Evolutionary conservation across 2,113 vertebrate species (phyloP), one percentile per base, ranked within the genome.

Genomic region (Pavo muticus): DNA sequence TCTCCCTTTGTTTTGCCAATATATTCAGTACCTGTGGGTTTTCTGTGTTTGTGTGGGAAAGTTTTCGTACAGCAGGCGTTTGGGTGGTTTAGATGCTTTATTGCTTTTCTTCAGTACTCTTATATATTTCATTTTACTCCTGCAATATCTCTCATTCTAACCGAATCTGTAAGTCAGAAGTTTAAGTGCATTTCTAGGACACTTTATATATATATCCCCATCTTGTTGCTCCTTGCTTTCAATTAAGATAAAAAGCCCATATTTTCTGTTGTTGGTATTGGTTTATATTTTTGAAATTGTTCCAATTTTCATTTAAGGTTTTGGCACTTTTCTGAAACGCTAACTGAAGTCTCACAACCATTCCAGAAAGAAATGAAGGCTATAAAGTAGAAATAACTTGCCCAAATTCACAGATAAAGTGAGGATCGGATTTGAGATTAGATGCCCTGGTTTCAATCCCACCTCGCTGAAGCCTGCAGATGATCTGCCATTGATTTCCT

Each of bases 1-100:
- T 95, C 45, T 85, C 14, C 29, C 52, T 93, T 91, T 96, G 81
- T 94, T 91, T 96, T 93, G 70, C 48, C 94, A 94, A 87, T 95
- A 90, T 86, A 92, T 90, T 83, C 77, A 90, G 35, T 61, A 94
- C 77, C 91, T 91, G 60, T 95, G 83, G 80, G 73, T 40, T 94
- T 96, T 72, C 40, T 86, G 11, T 16, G 40, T 47, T 37, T 25
- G 42, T 29, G 20, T 37, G 40, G 42, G n/a, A 67, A 89, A 83
- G 57, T 72, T 94, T 93, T 88, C 64, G 12, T 69, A 32, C 21
- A 76, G 52, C 35, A 90, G 50, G 50, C n/a, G 75, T 91, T 92
- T 87, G 37, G 45, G n/a, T 19, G 7, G n/a, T 80, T 80, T 83
- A 30, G 54, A 63, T 63, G 78, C 56, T 67, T 91, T 93, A 95